Percentiles rank a stretch among this genome's conserved stretches.
phyloP scores from a whole-genome alignment of 2,797 vertebrate genomes.

The Echeneis naucrates region DNA sequence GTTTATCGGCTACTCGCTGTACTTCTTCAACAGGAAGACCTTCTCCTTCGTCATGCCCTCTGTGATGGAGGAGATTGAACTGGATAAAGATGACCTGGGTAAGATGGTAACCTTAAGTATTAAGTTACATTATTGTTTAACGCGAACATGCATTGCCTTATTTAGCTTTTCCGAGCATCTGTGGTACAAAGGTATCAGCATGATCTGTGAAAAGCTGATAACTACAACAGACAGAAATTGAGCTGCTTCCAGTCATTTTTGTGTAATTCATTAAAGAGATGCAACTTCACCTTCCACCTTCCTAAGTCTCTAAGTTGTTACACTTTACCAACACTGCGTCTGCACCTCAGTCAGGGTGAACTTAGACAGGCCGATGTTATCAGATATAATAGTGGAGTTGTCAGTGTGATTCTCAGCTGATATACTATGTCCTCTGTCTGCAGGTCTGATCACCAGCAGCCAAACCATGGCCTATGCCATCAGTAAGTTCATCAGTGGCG shows the following conservation, averaged over 20 bases:
- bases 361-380: background rate
- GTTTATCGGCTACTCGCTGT: conserved; percentile 95
- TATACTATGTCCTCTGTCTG: conserved; percentile 1
- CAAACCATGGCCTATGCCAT: conserved; percentile 96
- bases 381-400: background rate
- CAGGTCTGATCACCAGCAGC: conserved; percentile 97
- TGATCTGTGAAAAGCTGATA: background rate
- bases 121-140: background rate
- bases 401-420: background rate
- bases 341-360: background rate
- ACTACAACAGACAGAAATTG: background rate
- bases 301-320: no score
- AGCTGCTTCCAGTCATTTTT: background rate
- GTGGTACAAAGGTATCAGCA: background rate
- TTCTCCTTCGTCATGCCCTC: conserved; percentile 98
- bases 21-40: conserved; percentile 98
- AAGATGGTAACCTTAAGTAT: conserved; percentile 60
- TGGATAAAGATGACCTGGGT: conserved; percentile 98
- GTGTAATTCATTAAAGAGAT: background rate
- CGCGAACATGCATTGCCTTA: background rate
- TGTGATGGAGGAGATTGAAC: conserved; percentile 91
- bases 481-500: conserved; percentile 97
- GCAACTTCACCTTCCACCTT: background rate
- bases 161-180: background rate
- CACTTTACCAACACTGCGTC: background rate